Conservation (phyloP, 2,113 vertebrate species). For the Poeciliopsis turrubarensis region DNA sequence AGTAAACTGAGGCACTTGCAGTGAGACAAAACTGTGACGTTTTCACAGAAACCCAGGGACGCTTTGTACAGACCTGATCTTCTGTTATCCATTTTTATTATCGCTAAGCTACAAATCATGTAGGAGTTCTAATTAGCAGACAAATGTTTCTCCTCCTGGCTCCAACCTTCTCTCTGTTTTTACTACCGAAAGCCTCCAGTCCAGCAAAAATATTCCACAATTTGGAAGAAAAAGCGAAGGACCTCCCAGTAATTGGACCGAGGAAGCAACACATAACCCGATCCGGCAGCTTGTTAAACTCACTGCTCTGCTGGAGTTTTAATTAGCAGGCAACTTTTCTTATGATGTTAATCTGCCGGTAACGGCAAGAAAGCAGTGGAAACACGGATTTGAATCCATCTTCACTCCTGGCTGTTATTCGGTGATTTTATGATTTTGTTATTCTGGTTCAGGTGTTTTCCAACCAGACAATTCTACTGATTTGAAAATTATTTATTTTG, state of each 20-base stretch:
- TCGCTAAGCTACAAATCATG: constrained; percentile 1
- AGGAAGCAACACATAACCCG: constrained; percentile 3
- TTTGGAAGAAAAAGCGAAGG: background rate
- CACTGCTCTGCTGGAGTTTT: constrained; percentile 4
- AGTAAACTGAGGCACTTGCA: background rate
- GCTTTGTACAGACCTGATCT: background rate
- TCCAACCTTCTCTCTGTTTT: constrained; percentile 22
- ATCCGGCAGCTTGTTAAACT: constrained; percentile 21
- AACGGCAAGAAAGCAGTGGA: background rate
- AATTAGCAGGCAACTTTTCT: constrained; percentile 13
- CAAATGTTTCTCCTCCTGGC: constrained; percentile 11
- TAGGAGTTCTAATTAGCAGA: constrained; percentile 41
- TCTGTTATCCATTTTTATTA: constrained; percentile 1
- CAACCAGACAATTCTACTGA: too few species aligned
- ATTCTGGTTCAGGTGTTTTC: background rate
- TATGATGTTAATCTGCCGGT: constrained; percentile 13
- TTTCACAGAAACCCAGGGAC: background rate
- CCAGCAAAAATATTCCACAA: constrained; percentile 3
- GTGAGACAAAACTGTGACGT: background rate
- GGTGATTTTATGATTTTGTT: background rate
- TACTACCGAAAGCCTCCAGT: constrained; percentile 16
- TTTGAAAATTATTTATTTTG: too few species aligned
- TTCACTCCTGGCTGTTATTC: background rate
- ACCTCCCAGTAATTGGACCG: constrained; percentile 7
- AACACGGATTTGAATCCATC: constrained; percentile 2